Conservation (phyloP, 2,888 invertebrate genomes). For the Zhengitettix transpicula region DNA sequence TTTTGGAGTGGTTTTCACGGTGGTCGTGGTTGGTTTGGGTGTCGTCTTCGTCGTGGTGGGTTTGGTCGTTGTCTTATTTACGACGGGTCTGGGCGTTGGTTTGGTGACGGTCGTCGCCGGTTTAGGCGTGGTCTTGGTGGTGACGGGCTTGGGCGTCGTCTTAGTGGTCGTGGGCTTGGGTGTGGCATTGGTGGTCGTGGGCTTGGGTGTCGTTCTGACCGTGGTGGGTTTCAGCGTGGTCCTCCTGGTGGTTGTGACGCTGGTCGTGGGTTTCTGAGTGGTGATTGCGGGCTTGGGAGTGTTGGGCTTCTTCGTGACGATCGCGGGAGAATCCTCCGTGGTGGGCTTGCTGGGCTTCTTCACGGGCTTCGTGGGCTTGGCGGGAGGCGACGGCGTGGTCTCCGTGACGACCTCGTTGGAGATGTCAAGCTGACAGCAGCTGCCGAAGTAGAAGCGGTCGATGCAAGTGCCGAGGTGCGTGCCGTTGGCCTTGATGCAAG, state of each 20-base stretch:
- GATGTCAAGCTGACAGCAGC: constrained; percentile 61
- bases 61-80: constrained; percentile 23
- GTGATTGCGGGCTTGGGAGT: neutral
- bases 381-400: neutral
- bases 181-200: neutral
- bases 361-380: neutral
- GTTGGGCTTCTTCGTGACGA: constrained; percentile 1
- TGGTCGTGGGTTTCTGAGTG: constrained; percentile 1
- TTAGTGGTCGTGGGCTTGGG: constrained; percentile 4
- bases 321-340: constrained; percentile 28
- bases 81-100: constrained; percentile 18
- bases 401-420: constrained; percentile 1
- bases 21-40: constrained; percentile 1
- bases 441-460: constrained; percentile 80
- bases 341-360: constrained; percentile 40
- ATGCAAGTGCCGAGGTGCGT: constrained; percentile 84
- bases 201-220: constrained; percentile 3
- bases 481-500: constrained; percentile 79
- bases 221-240: constrained; percentile 7
- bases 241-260: neutral
- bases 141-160: constrained; percentile 1
- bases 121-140: neutral
- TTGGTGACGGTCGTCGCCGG: constrained; percentile 16
- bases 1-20: constrained; percentile 6
- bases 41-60: constrained; percentile 20